These are phyloP conservation scores for Lethrus apterus DNA, from an alignment of 1,140 invertebrate species.

Conservation along the genomic window DNA sequence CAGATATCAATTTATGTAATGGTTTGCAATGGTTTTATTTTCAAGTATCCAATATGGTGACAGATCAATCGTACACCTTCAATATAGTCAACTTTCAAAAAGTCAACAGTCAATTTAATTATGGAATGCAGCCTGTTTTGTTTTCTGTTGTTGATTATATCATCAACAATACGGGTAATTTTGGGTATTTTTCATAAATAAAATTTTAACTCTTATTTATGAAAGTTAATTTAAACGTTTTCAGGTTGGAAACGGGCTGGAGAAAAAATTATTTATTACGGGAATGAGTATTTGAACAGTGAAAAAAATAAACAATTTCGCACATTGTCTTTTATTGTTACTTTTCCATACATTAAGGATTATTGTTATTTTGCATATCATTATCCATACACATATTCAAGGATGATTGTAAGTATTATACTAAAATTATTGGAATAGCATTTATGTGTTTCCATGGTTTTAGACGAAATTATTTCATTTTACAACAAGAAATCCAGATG, in stretches of 20 bases:
- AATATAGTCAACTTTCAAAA: constrained; percentile 91
- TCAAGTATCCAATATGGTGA: constrained; percentile 75
- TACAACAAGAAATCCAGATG: constrained; percentile 19
- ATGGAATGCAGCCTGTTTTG: constrained; percentile 87
- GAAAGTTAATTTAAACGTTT: constrained; percentile 16
- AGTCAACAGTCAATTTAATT: constrained; percentile 82
- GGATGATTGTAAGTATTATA: constrained; percentile 53
- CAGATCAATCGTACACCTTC: constrained; percentile 67
- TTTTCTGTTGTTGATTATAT: constrained; percentile 66
- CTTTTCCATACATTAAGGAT: constrained; percentile 70
- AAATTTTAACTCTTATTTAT: constrained; percentile 2
- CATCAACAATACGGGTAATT: constrained; percentile 4
- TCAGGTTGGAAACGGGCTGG: constrained; percentile 67
- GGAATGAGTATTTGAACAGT: constrained; percentile 54
- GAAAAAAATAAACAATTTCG: constrained; percentile 56
- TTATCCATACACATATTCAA: constrained; percentile 82
- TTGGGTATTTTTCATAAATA: not conserved
- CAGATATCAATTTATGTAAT: constrained; percentile 75
- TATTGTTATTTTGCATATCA: constrained; percentile 88
- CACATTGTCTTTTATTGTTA: constrained; percentile 76
- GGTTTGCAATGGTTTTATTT: constrained; percentile 94
- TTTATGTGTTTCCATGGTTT: constrained; percentile 12
- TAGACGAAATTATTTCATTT: constrained; percentile 1
- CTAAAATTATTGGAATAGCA: constrained; percentile 13
- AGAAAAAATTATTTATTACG: constrained; percentile 75